These are phyloP conservation scores for Liposcelis brunnea DNA, from an alignment of 2,888 invertebrate genomes.

Conservation along the genomic window DNA sequence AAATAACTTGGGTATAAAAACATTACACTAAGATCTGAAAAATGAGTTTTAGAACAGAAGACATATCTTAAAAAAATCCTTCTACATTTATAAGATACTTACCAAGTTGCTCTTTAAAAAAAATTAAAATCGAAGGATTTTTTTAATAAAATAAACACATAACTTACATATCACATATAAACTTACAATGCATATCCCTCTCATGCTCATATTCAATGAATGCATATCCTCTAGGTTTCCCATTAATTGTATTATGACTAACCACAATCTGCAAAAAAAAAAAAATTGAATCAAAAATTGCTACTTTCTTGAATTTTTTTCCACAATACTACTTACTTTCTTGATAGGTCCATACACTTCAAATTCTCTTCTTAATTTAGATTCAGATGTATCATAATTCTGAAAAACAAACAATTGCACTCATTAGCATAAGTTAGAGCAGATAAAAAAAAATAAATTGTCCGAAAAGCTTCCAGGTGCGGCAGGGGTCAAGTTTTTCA, in stretches of 20 bases:
- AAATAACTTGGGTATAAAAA: no score
- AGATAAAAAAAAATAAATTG: slow-evolving; percentile 6
- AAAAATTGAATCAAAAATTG: slow-evolving; percentile 10
- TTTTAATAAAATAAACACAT: slow-evolving; percentile 16
- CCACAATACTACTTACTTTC: slow-evolving; percentile 46
- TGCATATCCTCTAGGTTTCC: slow-evolving; percentile 95
- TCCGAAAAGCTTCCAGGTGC: no score
- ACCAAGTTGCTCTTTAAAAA: slow-evolving; percentile 4
- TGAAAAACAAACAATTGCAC: slow-evolving; percentile 31
- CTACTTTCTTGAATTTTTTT: no score
- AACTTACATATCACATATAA: no score
- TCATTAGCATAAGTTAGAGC: no score
- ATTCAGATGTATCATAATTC: slow-evolving; percentile 99
- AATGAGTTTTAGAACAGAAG: no score
- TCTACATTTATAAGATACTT: background rate
- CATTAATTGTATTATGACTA: slow-evolving; percentile 67
- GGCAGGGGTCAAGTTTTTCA: no score
- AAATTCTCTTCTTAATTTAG: slow-evolving; percentile 91
- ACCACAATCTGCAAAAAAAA: slow-evolving; percentile 59
- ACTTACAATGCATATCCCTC: slow-evolving; percentile 98
- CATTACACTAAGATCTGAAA: no score
- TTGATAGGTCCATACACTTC: slow-evolving; percentile 95
- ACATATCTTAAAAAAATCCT: no score
- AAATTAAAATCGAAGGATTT: slow-evolving; percentile 19
- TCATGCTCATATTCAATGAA: slow-evolving; percentile 99